phyloP scores from a whole-genome alignment of 2,113 vertebrate genomes.

The Lucifuga dentata region DNA sequence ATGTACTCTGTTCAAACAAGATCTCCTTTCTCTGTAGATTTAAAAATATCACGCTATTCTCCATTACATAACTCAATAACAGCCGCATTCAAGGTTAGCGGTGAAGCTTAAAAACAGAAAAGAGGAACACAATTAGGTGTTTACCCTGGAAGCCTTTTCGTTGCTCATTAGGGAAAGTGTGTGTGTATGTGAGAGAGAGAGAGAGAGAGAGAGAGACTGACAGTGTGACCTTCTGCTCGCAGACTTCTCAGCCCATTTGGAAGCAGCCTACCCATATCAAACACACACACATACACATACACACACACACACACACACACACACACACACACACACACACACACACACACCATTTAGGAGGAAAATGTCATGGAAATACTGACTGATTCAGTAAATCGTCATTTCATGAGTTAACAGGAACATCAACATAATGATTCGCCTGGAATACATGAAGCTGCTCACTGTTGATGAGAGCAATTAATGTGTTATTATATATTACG shows the following conservation, averaged over 20 bases:
- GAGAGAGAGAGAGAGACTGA: constrained; percentile 56
- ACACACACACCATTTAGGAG: too few species aligned
- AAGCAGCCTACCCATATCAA: constrained; percentile 28
- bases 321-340: too few species aligned
- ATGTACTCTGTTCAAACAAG: constrained; percentile 50
- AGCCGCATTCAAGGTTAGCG: constrained; percentile 64
- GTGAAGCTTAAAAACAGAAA: constrained; percentile 63
- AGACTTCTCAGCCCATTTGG: constrained; percentile 50
- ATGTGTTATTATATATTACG: constrained; percentile 14
- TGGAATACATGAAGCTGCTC: too few species aligned
- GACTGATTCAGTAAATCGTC: too few species aligned
- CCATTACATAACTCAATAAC: constrained; percentile 69
- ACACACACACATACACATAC: too few species aligned
- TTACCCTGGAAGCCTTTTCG: constrained; percentile 70
- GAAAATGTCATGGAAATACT: not conserved
- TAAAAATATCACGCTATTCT: constrained; percentile 68
- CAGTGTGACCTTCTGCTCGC: constrained; percentile 78
- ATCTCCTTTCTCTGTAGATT: constrained; percentile 56
- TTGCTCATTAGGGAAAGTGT: constrained; percentile 33
- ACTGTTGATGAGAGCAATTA: constrained; percentile 6
- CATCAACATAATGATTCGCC: too few species aligned
- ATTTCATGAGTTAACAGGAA: too few species aligned
- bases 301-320: too few species aligned
- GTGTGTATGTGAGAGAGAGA: constrained; percentile 15
- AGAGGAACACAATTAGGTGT: constrained; percentile 70